Evolutionary conservation across 2,888 invertebrate genomes (phyloP).

Genomic region (Tenthredo livida): DNA sequence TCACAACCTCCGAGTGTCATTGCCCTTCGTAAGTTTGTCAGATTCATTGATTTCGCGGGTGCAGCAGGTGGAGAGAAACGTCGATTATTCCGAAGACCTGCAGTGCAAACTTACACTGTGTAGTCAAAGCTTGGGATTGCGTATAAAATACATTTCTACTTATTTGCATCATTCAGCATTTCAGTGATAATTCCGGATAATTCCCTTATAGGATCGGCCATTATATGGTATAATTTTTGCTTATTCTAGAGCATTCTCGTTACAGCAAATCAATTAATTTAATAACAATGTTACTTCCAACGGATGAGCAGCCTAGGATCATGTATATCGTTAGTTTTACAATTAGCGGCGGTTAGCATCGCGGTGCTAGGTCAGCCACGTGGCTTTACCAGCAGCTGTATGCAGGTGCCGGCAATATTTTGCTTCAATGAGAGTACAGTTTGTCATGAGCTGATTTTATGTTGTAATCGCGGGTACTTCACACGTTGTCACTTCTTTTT

Average conservation of each 20-base stretch:
- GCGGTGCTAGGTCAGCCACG: slow-evolving; percentile 16
- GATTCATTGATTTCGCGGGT: slow-evolving; percentile 14
- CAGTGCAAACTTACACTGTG: background rate
- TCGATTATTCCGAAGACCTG: slow-evolving; percentile 17
- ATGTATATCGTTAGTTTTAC: slow-evolving; percentile 3
- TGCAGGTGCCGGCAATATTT: slow-evolving; percentile 36
- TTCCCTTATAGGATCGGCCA: background rate
- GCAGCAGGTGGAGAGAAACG: background rate
- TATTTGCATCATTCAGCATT: background rate
- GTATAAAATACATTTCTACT: background rate
- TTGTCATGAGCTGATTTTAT: background rate
- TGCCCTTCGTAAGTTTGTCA: background rate
- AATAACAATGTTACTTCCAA: slow-evolving; percentile 2
- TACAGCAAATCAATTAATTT: background rate
- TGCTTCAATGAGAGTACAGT: background rate
- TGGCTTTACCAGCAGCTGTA: slow-evolving; percentile 24
- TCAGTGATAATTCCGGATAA: background rate
- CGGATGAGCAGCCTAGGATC: slow-evolving; percentile 1
- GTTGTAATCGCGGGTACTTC: slow-evolving; percentile 28
- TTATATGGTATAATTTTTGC: background rate
- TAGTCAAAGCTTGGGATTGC: background rate
- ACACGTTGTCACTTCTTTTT: background rate
- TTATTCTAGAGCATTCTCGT: background rate
- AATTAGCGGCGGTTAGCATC: slow-evolving; percentile 33
- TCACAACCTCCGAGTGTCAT: background rate